Base-by-base conservation (phyloP, 2,888 invertebrate species). In the Catonia carolina region DNA sequence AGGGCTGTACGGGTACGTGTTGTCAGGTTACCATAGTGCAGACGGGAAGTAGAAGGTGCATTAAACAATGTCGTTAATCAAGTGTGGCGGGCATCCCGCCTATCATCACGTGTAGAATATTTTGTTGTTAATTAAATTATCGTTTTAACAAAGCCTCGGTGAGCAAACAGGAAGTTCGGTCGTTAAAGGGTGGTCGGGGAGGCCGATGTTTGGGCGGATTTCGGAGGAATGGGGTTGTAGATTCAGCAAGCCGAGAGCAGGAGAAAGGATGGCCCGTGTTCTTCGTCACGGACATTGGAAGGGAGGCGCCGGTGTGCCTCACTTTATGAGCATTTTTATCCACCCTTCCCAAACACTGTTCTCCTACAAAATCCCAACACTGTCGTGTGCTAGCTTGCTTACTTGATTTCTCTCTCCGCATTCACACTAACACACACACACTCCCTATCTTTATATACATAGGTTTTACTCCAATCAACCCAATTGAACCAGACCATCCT, bases 211-310 rank as follows among this genome's bases (percentile, higher is more conserved):
- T 27, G 27, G 27, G 8, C 27, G 27, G 27, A 27, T 27, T 6
- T 4, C 27, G 27, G 27, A 22, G 42, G 2, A 42, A 42, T 3
- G 42, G 22, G 10, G 22, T 18, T 18, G 42, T 42, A 18, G 47
- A 27, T 31, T 8, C 18, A 20, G 39, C 18, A 20, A n/a, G 48
- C 39, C 1, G 35, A 20, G n/a, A 33, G 35, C 35, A 14, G 41
- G 5, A 39, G 35, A 39, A 22, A 18, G 49, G 35, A 39, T 14
- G 31, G 49, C n/a, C 41, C 63, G 56, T 61, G 60, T 61, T 63
- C 55, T 54, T 56, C 56, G 42, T 50, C 41, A 51, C 53, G 60
- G 61, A 62, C 62, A 61, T 61, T 55, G 61, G 62, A 64, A 61
- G 64, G 62, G 63, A 62, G 64, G 61, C 59, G 35, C 61, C 60